Conservation (phyloP, 2,888 invertebrate genomes). For the Celastrina argiolus region DNA sequence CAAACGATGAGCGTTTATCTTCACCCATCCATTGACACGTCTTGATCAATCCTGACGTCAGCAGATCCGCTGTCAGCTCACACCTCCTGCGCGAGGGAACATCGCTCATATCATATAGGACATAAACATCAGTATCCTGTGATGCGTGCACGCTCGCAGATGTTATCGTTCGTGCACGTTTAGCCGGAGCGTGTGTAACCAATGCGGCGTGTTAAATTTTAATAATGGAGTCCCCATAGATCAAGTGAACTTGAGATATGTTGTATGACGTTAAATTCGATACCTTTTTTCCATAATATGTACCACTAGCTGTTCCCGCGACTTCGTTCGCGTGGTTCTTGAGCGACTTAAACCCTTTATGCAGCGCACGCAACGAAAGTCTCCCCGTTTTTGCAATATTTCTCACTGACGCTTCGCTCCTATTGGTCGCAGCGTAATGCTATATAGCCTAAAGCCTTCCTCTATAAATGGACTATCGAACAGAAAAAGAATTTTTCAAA, state of each 20-base stretch:
- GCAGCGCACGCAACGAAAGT: too few relatives aligned
- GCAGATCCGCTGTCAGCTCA: slow-evolving; percentile 25
- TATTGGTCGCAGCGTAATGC: too few relatives aligned
- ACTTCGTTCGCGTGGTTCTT: too few relatives aligned
- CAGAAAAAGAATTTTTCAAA: too few relatives aligned
- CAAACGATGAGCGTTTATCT: slow-evolving; percentile 19
- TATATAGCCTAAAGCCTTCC: too few relatives aligned
- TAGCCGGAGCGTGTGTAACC: slow-evolving; percentile 32
- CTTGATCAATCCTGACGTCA: slow-evolving; percentile 37
- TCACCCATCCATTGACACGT: slow-evolving; percentile 33
- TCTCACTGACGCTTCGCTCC: too few relatives aligned
- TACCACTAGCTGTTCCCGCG: too few relatives aligned
- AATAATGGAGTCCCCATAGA: slow-evolving; percentile 28
- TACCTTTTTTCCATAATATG: background rate
- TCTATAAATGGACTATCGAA: too few relatives aligned
- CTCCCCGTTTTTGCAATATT: too few relatives aligned
- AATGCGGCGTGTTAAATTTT: slow-evolving; percentile 33
- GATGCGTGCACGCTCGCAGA: slow-evolving; percentile 24
- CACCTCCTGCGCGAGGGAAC: background rate
- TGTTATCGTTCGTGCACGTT: slow-evolving; percentile 29
- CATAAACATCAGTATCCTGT: background rate
- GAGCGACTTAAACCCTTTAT: too few relatives aligned
- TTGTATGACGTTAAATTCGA: background rate
- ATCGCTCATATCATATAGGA: slow-evolving; percentile 8
- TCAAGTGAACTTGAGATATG: background rate